These are phyloP conservation scores for Endotricha flammealis DNA, from an alignment of 2,888 invertebrate species.

Conservation along the genomic window DNA sequence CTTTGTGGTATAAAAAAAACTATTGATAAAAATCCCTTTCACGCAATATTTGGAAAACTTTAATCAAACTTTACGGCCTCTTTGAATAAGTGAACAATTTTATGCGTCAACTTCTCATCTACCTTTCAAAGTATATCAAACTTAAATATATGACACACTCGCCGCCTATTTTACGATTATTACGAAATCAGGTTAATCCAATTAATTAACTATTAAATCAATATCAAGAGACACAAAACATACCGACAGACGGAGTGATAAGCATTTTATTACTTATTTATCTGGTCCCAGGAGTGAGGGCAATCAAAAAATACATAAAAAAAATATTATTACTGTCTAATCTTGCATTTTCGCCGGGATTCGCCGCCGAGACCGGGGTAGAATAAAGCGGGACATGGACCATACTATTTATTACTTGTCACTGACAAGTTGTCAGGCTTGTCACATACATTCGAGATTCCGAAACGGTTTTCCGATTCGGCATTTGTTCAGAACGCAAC, in stretches of 20 bases:
- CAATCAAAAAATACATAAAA: slow-evolving; percentile 49
- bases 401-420: slow-evolving; percentile 15
- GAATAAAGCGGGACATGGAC: slow-evolving; percentile 32
- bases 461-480: too few relatives aligned
- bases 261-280: slow-evolving; percentile 37
- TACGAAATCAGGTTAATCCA: slow-evolving; percentile 20
- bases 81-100: too few relatives aligned
- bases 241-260: slow-evolving; percentile 31
- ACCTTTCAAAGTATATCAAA: too few relatives aligned
- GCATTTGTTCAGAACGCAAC: too few relatives aligned
- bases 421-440: too few relatives aligned
- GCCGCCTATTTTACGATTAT: slow-evolving; percentile 9
- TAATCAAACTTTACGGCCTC: too few relatives aligned
- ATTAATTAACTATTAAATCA: slow-evolving; percentile 58
- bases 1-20: too few relatives aligned
- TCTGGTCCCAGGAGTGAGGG: slow-evolving; percentile 27
- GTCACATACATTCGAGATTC: too few relatives aligned
- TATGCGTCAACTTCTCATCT: too few relatives aligned
- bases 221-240: slow-evolving; percentile 38
- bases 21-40: too few relatives aligned
- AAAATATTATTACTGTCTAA: slow-evolving; percentile 60
- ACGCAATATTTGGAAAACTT: too few relatives aligned
- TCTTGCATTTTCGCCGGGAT: slow-evolving; percentile 69
- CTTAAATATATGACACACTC: too few relatives aligned
- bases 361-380: slow-evolving; percentile 39